Base-by-base conservation (phyloP, 2,888 invertebrate species). In the Cremastobaeus sp. region DNA sequence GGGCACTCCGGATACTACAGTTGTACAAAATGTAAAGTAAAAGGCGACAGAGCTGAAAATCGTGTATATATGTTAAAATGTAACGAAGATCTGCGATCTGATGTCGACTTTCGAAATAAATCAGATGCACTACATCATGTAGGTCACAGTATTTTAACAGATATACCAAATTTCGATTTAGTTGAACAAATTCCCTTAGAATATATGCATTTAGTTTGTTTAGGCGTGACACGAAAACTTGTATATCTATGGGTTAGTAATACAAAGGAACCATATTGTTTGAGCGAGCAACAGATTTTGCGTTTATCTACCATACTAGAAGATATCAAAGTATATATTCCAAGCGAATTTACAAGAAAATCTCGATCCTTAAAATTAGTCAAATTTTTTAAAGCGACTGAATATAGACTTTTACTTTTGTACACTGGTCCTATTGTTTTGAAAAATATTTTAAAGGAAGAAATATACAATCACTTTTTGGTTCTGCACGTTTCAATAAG, bases 111-210 rank as follows among this genome's bases (percentile, higher is more conserved):
- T 43, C 11, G 50, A 30, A 50, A 41, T 37, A 45, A 66, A 62
- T 34, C 21, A 15, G 60, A 81, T 45, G 28, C 28, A n/a, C n/a
- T n/a, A n/a, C n/a, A n/a, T n/a, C 79, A 81, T 34, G 50, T 59
- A 21, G 79, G 73, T 8, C 48, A 30, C 20, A 76, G 70, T 37
- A 48, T 76, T 50, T 41, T 80, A 32, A 62, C 60, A 68, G 64
- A 72, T 12, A 66, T 79, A 47, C 77, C 76, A 9, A 62, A 69
- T 14, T 74, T 81, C 47, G 55, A 78, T 73, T 76, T 80, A 47
- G 60, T 80, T 14, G 28, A 50, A 28, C 43, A 69, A 45, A 65
- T 81, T 35, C 75, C 77, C 9, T 45, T 79, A 4, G 78, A 81
- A 17, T 62, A 54, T 21, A 60, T 70, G 62, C 70, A 70, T 41